Evolutionary conservation across 2,888 invertebrate genomes (phyloP).

Genomic region (Apocheima hispidaria): DNA sequence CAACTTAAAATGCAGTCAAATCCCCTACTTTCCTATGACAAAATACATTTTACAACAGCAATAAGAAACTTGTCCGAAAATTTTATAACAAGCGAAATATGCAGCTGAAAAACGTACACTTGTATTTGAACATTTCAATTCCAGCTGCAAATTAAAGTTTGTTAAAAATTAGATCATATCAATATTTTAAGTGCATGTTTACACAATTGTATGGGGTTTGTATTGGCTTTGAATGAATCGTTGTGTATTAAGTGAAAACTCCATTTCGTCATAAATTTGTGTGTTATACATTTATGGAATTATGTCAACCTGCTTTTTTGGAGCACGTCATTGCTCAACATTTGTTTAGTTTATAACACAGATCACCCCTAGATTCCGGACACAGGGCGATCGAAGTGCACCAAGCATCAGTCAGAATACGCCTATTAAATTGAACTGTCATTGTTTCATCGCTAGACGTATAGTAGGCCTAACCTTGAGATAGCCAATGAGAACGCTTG

Average conservation of each 20-base stretch:
- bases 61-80: conserved; percentile 8
- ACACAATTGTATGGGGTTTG: conserved; percentile 51
- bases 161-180: conserved; percentile 54
- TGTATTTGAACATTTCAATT: background rate
- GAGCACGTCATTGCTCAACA: conserved; percentile 33
- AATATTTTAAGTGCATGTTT: conserved; percentile 46
- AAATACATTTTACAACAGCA: conserved; percentile 8
- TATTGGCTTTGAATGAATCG: conserved; percentile 44
- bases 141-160: conserved; percentile 37
- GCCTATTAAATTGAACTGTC: no score
- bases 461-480: no score
- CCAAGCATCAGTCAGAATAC: no score
- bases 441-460: no score
- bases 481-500: no score
- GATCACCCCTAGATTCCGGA: no score
- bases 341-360: conserved; percentile 10
- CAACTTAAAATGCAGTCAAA: conserved; percentile 24
- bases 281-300: conserved; percentile 36
- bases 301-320: conserved; percentile 38
- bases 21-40: background rate
- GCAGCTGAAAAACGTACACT: background rate
- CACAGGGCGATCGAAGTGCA: no score
- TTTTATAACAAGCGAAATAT: conserved; percentile 5
- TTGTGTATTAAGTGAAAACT: conserved; percentile 50
- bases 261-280: conserved; percentile 52